Percentiles rank a stretch among this genome's conserved stretches.
These are phyloP conservation scores for Sarcophaga bullata DNA, from an alignment of 1,140 invertebrate genomes.

Conservation along the genomic window DNA sequence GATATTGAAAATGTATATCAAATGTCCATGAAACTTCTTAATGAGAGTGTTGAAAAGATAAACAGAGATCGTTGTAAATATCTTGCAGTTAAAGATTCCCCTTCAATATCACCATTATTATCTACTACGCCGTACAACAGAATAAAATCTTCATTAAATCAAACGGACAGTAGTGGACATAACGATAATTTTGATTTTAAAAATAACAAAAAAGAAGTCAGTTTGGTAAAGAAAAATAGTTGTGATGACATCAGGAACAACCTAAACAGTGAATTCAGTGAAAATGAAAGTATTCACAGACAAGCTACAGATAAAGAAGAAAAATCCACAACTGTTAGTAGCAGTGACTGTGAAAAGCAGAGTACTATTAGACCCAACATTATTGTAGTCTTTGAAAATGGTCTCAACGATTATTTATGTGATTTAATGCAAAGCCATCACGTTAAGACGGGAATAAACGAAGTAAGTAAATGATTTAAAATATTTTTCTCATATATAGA, in stretches of 20 bases:
- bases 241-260: slow-evolving; percentile 46
- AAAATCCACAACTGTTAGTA: not conserved
- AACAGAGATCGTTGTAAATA: slow-evolving; percentile 42
- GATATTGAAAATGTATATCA: slow-evolving; percentile 46
- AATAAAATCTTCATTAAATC: slow-evolving; percentile 25
- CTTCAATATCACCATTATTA: slow-evolving; percentile 12
- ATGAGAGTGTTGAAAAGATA: slow-evolving; percentile 48
- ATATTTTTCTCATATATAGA: not conserved
- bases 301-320: not conserved
- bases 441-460: slow-evolving; percentile 49
- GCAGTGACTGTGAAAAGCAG: not conserved
- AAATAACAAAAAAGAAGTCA: no score
- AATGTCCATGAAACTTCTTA: slow-evolving; percentile 47
- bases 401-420: slow-evolving; percentile 53
- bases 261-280: not conserved
- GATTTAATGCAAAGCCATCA: slow-evolving; percentile 56
- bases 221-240: slow-evolving; percentile 36
- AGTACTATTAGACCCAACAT: slow-evolving; percentile 17
- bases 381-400: slow-evolving; percentile 54
- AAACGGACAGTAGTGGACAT: not conserved
- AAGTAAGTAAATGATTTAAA: slow-evolving; percentile 46
- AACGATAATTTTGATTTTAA: not conserved
- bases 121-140: slow-evolving; percentile 8
- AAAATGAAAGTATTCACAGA: not conserved
- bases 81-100: slow-evolving; percentile 23